These are phyloP conservation scores for Paramormyrops hopkinsi DNA, from an alignment of 2,797 vertebrate genomes.

Conservation along the genomic window DNA sequence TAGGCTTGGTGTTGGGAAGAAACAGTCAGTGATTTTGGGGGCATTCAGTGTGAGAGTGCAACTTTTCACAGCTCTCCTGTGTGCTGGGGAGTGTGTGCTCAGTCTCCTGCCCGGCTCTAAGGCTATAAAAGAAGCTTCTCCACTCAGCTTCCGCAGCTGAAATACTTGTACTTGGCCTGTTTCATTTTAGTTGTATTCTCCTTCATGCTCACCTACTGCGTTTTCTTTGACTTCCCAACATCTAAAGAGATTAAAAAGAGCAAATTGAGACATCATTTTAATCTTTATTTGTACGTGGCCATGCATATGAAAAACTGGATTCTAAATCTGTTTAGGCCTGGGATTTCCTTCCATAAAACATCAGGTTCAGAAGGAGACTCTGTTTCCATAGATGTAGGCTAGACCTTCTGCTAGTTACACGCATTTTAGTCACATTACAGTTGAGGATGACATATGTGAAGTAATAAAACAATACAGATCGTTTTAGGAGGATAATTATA, in stretches of 20 bases:
- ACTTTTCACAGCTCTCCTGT: background rate
- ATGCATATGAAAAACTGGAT: background rate
- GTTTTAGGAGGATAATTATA: background rate
- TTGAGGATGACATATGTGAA: background rate
- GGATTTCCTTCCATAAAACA: background rate
- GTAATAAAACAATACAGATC: background rate
- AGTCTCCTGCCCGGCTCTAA: background rate
- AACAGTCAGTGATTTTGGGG: background rate
- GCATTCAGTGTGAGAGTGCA: background rate
- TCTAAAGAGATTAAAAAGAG: background rate
- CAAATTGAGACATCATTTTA: background rate
- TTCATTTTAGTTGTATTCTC: background rate
- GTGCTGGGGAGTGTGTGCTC: background rate
- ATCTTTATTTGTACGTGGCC: background rate
- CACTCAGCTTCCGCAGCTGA: background rate
- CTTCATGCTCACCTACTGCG: background rate
- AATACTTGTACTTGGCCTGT: background rate
- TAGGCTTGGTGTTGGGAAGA: background rate
- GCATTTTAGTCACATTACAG: slow-evolving; percentile 26
- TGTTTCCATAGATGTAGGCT: background rate
- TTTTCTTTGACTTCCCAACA: background rate
- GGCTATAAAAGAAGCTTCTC: background rate
- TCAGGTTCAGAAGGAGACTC: background rate
- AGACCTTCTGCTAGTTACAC: background rate
- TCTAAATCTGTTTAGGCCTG: background rate